A percentile compares a stretch with the other conserved stretches of the same genome.
phyloP scores from a whole-genome alignment of 2,888 invertebrate species.

The Drosophila vallismaia region DNA sequence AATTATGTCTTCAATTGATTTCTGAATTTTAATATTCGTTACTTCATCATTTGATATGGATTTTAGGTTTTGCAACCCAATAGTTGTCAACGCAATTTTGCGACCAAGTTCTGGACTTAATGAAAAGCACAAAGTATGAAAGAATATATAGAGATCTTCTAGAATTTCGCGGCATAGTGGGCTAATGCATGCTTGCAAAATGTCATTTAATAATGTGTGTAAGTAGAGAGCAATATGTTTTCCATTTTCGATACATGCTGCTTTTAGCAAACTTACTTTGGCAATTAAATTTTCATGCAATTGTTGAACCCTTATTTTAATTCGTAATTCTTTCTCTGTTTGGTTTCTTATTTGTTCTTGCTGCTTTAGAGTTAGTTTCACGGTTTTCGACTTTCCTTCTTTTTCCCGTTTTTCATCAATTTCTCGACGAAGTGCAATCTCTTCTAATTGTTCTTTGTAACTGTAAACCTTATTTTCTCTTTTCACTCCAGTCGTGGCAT shows the following conservation, averaged over 20 bases:
- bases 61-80: slow-evolving; percentile 89
- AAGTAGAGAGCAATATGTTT: slow-evolving; percentile 80
- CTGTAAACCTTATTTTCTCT: slow-evolving; percentile 98
- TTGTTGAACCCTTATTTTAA: slow-evolving; percentile 88
- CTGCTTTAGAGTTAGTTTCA: slow-evolving; percentile 93
- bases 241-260: slow-evolving; percentile 80
- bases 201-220: slow-evolving; percentile 74
- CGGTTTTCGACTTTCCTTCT: slow-evolving; percentile 91
- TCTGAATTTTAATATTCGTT: slow-evolving; percentile 88
- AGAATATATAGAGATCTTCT: slow-evolving; percentile 86
- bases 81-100: slow-evolving; percentile 88
- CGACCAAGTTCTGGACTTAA: slow-evolving; percentile 85
- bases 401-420: slow-evolving; percentile 93
- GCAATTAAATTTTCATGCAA: slow-evolving; percentile 84
- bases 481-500: slow-evolving; percentile 87
- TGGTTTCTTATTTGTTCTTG: slow-evolving; percentile 95
- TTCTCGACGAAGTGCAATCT: slow-evolving; percentile 95
- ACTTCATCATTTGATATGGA: slow-evolving; percentile 91
- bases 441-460: slow-evolving; percentile 98
- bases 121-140: slow-evolving; percentile 86
- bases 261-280: slow-evolving; percentile 80
- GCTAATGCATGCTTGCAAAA: slow-evolving; percentile 86
- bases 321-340: slow-evolving; percentile 92
- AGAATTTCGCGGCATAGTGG: slow-evolving; percentile 91
- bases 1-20: slow-evolving; percentile 88